phyloP scores from a whole-genome alignment of 2,888 invertebrate genomes.

The Andrena chrysosceles region DNA sequence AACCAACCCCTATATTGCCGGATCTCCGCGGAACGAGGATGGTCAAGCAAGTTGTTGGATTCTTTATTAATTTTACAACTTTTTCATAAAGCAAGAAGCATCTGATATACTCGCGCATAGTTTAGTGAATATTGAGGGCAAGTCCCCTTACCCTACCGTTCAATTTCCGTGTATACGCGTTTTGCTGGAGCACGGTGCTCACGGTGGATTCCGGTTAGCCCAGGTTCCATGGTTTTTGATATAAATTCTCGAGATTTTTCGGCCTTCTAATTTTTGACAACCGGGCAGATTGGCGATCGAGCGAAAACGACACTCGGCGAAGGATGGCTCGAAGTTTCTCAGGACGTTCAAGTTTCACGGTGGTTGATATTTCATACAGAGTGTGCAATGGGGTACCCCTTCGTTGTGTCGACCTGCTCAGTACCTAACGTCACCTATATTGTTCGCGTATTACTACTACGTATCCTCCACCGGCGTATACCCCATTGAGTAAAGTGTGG shows the following conservation, averaged over 20 bases:
- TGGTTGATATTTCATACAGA: slow-evolving; percentile 85
- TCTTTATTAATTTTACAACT: slow-evolving; percentile 75
- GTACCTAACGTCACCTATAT: slow-evolving; percentile 80
- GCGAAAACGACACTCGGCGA: slow-evolving; percentile 57
- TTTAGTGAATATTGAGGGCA: slow-evolving; percentile 55
- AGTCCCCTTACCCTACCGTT: background rate
- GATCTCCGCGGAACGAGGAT: background rate
- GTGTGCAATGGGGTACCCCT: slow-evolving; percentile 77
- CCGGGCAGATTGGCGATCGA: slow-evolving; percentile 52
- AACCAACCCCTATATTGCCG: slow-evolving; percentile 1
- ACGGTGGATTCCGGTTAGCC: slow-evolving; percentile 30
- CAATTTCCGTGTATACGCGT: background rate
- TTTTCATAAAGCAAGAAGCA: slow-evolving; percentile 68
- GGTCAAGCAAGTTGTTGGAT: slow-evolving; percentile 26
- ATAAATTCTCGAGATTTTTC: slow-evolving; percentile 67
- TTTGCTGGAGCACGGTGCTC: background rate
- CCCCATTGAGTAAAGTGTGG: slow-evolving; percentile 82
- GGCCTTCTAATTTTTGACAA: slow-evolving; percentile 45
- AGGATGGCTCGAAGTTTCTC: slow-evolving; percentile 81
- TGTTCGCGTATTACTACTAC: slow-evolving; percentile 77
- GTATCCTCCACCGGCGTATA: slow-evolving; percentile 57
- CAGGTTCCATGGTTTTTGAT: slow-evolving; percentile 45
- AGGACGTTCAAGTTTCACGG: slow-evolving; percentile 84
- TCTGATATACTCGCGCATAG: slow-evolving; percentile 71
- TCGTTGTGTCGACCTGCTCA: slow-evolving; percentile 67